Evolutionary conservation across 1,140 invertebrate species (phyloP).

Genomic region (Aphelinus certus): DNA sequence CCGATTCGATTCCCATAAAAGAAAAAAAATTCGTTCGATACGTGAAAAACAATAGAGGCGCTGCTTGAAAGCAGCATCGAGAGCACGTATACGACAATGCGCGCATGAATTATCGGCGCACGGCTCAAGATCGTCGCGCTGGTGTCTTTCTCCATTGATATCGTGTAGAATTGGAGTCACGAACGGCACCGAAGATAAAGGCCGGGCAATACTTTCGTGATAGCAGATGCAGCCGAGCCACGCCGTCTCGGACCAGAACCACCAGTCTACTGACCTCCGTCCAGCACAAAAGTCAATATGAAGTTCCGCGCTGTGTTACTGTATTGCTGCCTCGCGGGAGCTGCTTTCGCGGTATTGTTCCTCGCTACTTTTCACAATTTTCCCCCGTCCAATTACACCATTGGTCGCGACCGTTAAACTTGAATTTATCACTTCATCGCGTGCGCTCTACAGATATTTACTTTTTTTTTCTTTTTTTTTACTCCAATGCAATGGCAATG

Average conservation of each 20-base stretch:
- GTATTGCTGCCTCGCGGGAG: not conserved
- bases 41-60: no score
- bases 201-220: not conserved
- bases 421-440: no score
- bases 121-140: not conserved
- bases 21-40: no score
- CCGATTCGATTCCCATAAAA: no score
- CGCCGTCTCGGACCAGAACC: not conserved
- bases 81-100: not conserved
- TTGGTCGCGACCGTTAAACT: no score
- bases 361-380: no score
- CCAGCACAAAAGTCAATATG: not conserved
- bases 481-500: no score
- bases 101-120: not conserved
- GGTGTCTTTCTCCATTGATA: not conserved
- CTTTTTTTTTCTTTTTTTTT: no score
- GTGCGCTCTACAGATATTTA: no score
- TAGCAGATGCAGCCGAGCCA: not conserved
- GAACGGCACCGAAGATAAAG: constrained; percentile 1
- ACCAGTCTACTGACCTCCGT: not conserved
- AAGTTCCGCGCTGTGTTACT: not conserved
- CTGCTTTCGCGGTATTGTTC: not conserved
- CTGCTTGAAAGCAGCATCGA: no score
- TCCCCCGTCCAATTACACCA: no score
- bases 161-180: constrained; percentile 4